Evolutionary conservation across 2,888 invertebrate species (phyloP), one percentile per base, ranked within the genome.

Genomic region (Drosophila neonasuta): DNA sequence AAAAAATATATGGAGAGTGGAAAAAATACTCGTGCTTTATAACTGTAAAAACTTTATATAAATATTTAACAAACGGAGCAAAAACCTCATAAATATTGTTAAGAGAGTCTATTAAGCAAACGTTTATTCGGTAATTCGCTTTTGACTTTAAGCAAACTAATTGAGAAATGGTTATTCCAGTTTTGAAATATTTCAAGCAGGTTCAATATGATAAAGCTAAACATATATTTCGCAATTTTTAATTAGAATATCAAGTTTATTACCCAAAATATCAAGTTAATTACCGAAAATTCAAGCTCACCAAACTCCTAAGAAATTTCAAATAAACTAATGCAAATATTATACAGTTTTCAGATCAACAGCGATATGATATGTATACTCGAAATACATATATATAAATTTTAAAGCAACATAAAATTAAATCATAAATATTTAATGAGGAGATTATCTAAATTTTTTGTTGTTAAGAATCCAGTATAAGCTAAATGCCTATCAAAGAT

Each of bases 11-110:
- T 42, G 41, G 20, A 41, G 13, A 36, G 24, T 7, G 24, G 15
- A 46, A 39, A 29, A 5, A 42, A 10, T 24, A n/a, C 3, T 15
- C 34, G n/a, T 41, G 42, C 24, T 32, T 36, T 49, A 55, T 34
- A 49, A 30, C 30, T 17, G 44, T 11, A 57, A 34, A 60, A 65
- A 56, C 8, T 30, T 39, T 56, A 36, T 20, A 46, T 51, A 54
- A 63, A 60, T 42, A 50, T 52, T 49, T 5, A 48, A 57, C 9
- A 13, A 13, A 7, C 7, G 9, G n/a, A 5, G 13, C 2, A 30
- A 44, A 30, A 17, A 8, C 11, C 8, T 8, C 5, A 41, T 24
- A n/a, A 42, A 4, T 9, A 8, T 17, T 42, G 29, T 41, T 8
- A 0, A 8, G 24, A 41, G 4, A 17, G n/a, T 9, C 5, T 41